Conservation (phyloP, 2,797 vertebrate genomes). For the Rhabdomys pumilio region DNA sequence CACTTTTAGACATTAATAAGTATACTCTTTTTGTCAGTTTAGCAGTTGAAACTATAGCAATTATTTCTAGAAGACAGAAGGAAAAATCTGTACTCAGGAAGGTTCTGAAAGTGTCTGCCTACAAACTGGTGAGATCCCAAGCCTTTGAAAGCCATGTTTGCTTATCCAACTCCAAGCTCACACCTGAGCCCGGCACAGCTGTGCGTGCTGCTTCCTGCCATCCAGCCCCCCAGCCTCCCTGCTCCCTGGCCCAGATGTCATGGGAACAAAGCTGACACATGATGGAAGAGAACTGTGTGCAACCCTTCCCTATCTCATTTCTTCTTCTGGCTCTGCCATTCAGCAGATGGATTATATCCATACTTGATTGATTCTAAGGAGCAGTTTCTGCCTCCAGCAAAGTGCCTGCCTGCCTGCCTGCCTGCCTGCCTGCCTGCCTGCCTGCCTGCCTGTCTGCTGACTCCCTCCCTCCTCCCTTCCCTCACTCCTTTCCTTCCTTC, state of each 20-base stretch:
- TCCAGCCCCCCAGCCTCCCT: background rate
- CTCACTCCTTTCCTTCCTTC: too few relatives aligned
- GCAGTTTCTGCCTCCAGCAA: background rate
- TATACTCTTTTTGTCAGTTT: conserved; percentile 15
- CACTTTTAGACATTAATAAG: conserved; percentile 31
- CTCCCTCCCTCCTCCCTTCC: too few relatives aligned
- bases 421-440: too few relatives aligned
- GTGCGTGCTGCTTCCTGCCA: background rate
- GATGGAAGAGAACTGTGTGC: background rate
- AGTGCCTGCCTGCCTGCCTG: background rate
- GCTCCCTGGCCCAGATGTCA: background rate
- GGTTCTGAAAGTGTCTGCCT: conserved; percentile 44
- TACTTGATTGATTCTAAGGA: background rate
- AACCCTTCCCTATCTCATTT: background rate
- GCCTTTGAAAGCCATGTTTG: background rate
- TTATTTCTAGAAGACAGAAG: conserved; percentile 23
- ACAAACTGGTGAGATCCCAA: background rate
- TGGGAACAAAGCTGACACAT: background rate
- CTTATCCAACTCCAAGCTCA: background rate
- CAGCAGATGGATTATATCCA: background rate
- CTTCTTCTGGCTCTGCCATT: background rate
- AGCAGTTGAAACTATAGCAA: conserved; percentile 26
- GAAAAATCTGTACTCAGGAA: background rate
- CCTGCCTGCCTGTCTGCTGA: too few relatives aligned
- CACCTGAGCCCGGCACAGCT: background rate